phyloP scores from a whole-genome alignment of 2,888 invertebrate genomes.

The Scaptomyza cyrtandrae region DNA sequence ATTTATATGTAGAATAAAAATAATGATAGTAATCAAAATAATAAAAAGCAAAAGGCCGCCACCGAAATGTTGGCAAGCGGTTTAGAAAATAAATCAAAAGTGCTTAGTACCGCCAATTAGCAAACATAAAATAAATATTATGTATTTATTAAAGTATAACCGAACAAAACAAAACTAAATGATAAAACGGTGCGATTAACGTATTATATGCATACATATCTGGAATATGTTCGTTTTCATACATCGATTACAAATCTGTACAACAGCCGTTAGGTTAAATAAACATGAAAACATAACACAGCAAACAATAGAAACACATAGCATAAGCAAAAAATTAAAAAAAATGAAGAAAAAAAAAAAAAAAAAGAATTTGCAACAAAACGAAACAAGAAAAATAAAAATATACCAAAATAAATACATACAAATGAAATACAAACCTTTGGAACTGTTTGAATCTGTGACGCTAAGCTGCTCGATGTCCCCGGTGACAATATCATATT shows the following conservation, averaged over 20 bases:
- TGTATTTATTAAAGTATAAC: slow-evolving; percentile 2
- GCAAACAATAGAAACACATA: slow-evolving; percentile 18
- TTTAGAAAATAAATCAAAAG: slow-evolving; percentile 15
- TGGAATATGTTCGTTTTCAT: slow-evolving; percentile 9
- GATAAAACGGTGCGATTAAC: slow-evolving; percentile 4
- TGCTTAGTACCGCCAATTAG: slow-evolving; percentile 23
- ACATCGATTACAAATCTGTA: slow-evolving; percentile 25
- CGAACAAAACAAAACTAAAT: slow-evolving; percentile 14
- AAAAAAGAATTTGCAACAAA: slow-evolving; percentile 15
- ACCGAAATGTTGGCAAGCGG: slow-evolving; percentile 26
- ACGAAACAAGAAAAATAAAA: slow-evolving; percentile 44
- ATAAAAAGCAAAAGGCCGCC: slow-evolving; percentile 26
- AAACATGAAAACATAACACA: slow-evolving; percentile 20
- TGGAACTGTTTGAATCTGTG: slow-evolving; percentile 84
- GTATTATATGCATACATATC: neutral
- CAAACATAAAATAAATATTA: slow-evolving; percentile 15
- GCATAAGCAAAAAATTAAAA: slow-evolving; percentile 21
- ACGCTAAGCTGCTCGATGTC: slow-evolving; percentile 78
- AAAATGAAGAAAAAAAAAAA: slow-evolving; percentile 16
- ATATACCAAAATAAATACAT: slow-evolving; percentile 70
- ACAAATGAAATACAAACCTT: slow-evolving; percentile 84
- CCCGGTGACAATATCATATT: slow-evolving; percentile 83
- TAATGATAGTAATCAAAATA: slow-evolving; percentile 22
- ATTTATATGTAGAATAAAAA: slow-evolving; percentile 25
- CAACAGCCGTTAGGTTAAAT: slow-evolving; percentile 18